Conservation (phyloP, 2,797 vertebrate species). For the Alfaro cultratus region DNA sequence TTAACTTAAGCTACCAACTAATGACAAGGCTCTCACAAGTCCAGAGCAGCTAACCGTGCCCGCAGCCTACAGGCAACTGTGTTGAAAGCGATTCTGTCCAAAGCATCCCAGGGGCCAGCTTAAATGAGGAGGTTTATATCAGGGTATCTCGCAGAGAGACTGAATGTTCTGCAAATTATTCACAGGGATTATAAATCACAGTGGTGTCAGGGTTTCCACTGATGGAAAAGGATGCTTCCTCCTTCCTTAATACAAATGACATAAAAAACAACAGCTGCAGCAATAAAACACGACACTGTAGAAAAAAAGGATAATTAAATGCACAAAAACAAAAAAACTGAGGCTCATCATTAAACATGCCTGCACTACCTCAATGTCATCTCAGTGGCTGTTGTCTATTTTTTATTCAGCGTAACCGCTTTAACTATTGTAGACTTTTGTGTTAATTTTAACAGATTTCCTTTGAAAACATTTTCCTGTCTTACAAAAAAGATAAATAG, state of each 20-base stretch:
- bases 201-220: conserved; percentile 64
- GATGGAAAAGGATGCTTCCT: conserved; percentile 66
- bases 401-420: conserved; percentile 35
- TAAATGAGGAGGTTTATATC: conserved; percentile 69
- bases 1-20: conserved; percentile 56
- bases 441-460: background rate
- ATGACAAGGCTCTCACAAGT: conserved; percentile 54
- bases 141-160: conserved; percentile 54
- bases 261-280: conserved; percentile 78
- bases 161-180: conserved; percentile 77
- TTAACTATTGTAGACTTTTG: conserved; percentile 13
- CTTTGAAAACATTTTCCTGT: background rate
- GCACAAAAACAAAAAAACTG: conserved; percentile 51
- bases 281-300: conserved; percentile 70
- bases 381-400: conserved; percentile 39
- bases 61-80: conserved; percentile 36
- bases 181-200: conserved; percentile 75
- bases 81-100: conserved; percentile 55
- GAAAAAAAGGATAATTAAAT: conserved; percentile 38
- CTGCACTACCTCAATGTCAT: conserved; percentile 47
- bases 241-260: conserved; percentile 71
- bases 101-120: conserved; percentile 60
- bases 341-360: conserved; percentile 60
- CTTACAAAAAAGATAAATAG: background rate
- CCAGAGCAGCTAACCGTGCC: conserved; percentile 38